phyloP scores from a whole-genome alignment of 1,140 invertebrate genomes.

The Batillaria attramentaria region DNA sequence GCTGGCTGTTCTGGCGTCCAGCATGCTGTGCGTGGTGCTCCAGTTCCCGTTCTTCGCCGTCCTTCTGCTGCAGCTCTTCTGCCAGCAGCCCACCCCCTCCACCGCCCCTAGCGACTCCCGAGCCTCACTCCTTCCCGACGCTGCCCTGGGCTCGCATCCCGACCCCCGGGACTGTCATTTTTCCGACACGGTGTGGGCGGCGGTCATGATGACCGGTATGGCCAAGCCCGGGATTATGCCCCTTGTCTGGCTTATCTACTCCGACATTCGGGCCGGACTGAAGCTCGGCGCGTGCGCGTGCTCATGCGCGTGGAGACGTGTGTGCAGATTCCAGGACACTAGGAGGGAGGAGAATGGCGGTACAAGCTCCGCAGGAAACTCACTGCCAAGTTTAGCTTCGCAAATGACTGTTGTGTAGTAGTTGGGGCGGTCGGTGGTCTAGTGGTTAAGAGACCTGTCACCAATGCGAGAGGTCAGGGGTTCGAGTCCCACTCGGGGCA shows the following conservation, averaged over 20 bases:
- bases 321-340: not conserved
- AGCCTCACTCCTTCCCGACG: not conserved
- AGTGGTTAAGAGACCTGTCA: not conserved
- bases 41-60: constrained; percentile 37
- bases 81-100: not conserved
- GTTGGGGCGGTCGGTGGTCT: not conserved
- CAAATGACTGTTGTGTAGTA: constrained; percentile 6
- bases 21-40: constrained; percentile 22
- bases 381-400: not conserved
- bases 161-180: constrained; percentile 2
- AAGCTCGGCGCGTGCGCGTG: not conserved
- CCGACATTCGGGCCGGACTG: constrained; percentile 27
- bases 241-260: constrained; percentile 34
- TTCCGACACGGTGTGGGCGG: constrained; percentile 25
- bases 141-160: not conserved
- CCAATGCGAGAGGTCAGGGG: not conserved
- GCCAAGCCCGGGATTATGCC: constrained; percentile 34
- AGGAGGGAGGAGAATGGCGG: not conserved
- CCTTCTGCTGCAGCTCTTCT: constrained; percentile 28
- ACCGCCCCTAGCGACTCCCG: not conserved
- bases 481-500: no score
- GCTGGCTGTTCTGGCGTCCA: constrained; percentile 15
- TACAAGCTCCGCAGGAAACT: not conserved
- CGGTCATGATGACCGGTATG: constrained; percentile 18
- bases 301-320: no score